A percentile compares a stretch with the other conserved stretches of the same genome.
These are phyloP conservation scores for Drosophila ficusphila DNA, from an alignment of 1,140 invertebrate genomes.

Conservation along the genomic window DNA sequence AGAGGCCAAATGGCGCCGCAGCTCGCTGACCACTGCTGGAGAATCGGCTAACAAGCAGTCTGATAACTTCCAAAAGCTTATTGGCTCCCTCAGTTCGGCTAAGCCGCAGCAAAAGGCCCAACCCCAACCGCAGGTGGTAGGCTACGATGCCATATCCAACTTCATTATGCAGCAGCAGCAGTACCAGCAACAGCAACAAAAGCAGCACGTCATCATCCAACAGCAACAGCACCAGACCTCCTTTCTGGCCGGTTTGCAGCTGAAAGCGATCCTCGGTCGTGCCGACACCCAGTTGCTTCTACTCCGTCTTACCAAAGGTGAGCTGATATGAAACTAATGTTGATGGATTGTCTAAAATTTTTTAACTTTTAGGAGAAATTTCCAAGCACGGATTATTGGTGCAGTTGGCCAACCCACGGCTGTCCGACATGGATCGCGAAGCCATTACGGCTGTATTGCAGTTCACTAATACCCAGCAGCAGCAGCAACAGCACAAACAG, in stretches of 20 bases:
- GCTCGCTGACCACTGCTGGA: slow-evolving; percentile 46
- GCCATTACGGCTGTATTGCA: slow-evolving; percentile 79
- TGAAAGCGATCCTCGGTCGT: slow-evolving; percentile 74
- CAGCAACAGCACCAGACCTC: slow-evolving; percentile 78
- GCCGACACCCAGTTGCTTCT: slow-evolving; percentile 73
- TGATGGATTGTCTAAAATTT: no score
- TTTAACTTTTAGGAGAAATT: slow-evolving; percentile 66
- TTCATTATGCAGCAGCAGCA: slow-evolving; percentile 77
- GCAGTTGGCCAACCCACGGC: slow-evolving; percentile 74
- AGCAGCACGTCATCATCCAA: slow-evolving; percentile 71
- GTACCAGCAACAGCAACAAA: slow-evolving; percentile 75
- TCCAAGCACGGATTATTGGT: slow-evolving; percentile 77
- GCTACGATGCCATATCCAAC: slow-evolving; percentile 69
- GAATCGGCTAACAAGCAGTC: slow-evolving; percentile 37
- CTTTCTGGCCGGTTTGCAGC: slow-evolving; percentile 72
- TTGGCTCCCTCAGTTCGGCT: slow-evolving; percentile 58
- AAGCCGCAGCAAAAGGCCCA: slow-evolving; percentile 38
- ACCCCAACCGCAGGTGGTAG: slow-evolving; percentile 18
- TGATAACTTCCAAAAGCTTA: slow-evolving; percentile 75
- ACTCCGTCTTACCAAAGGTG: slow-evolving; percentile 77
- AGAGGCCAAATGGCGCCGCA: slow-evolving; percentile 81
- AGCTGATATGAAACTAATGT: neutral
- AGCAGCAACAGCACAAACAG: slow-evolving; percentile 73
- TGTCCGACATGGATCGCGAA: slow-evolving; percentile 72
- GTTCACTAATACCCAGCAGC: slow-evolving; percentile 80